Conservation (phyloP, 37 sponge, comb jelly and placozoan genomes). For the Beroe forskalii region DNA sequence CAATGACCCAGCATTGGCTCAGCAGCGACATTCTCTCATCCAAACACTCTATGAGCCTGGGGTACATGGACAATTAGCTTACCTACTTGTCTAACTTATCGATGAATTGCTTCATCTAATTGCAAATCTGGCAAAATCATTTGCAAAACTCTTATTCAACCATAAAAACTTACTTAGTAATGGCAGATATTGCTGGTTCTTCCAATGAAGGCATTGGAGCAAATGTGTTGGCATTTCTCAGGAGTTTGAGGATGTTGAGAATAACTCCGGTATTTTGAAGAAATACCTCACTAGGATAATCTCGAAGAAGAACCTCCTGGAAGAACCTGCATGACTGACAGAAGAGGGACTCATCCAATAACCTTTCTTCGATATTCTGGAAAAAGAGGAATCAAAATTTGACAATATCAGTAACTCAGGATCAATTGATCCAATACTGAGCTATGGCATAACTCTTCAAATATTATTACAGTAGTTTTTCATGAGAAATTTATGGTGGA, state of each 20-base stretch:
- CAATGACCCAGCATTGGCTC: constrained; percentile 14
- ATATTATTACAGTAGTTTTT: too few species aligned
- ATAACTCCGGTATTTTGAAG: constrained; percentile 33
- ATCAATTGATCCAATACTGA: too few species aligned
- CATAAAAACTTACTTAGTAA: constrained; percentile 5
- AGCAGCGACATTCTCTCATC: not conserved
- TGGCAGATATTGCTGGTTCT: not conserved
- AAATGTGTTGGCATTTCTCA: constrained; percentile 23
- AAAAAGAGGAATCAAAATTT: not conserved
- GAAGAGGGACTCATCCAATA: constrained; percentile 43
- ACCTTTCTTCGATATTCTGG: constrained; percentile 51
- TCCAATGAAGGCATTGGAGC: not conserved
- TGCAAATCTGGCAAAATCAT: too few species aligned
- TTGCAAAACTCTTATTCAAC: too few species aligned
- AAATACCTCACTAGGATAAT: constrained; percentile 25
- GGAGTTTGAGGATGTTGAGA: not conserved
- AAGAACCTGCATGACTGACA: constrained; percentile 20
- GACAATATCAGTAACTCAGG: too few species aligned
- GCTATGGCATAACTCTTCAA: too few species aligned
- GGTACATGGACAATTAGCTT: too few species aligned
- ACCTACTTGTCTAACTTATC: too few species aligned
- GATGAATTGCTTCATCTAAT: too few species aligned
- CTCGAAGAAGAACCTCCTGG: constrained; percentile 22
- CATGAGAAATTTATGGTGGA: too few species aligned
- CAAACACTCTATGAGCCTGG: not conserved